phyloP scores from a whole-genome alignment of 2,888 invertebrate genomes.

The Ectobius pallidus region DNA sequence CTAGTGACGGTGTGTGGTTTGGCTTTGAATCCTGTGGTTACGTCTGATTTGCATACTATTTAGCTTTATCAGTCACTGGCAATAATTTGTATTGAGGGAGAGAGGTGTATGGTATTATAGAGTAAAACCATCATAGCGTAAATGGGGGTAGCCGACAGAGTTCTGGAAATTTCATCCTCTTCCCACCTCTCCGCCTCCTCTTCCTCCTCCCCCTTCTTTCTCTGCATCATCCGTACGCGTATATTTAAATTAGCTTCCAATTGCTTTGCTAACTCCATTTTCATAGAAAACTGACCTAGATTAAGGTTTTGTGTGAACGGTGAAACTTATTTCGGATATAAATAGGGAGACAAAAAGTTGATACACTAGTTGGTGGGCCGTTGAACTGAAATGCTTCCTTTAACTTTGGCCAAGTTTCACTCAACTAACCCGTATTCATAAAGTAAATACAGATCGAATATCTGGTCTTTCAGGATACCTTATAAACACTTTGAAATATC shows the following conservation, averaged over 20 bases:
- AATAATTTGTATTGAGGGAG: constrained; percentile 39
- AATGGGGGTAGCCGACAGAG: constrained; percentile 28
- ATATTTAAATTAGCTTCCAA: constrained; percentile 30
- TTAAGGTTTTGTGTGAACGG: constrained; percentile 16
- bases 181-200: background rate
- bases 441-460: too few species aligned
- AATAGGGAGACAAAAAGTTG: too few species aligned
- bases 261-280: constrained; percentile 29
- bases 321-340: constrained; percentile 17
- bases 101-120: constrained; percentile 28
- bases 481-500: too few species aligned
- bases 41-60: constrained; percentile 39
- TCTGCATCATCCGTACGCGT: constrained; percentile 14
- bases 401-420: too few species aligned
- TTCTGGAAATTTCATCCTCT: constrained; percentile 30
- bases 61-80: constrained; percentile 38
- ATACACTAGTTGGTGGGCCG: too few species aligned
- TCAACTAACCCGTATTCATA: too few species aligned
- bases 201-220: background rate
- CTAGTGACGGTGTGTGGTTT: constrained; percentile 22
- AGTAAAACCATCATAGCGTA: constrained; percentile 34
- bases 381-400: too few species aligned
- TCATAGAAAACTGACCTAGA: constrained; percentile 31
- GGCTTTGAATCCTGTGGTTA: constrained; percentile 32
- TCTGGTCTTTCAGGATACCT: too few species aligned